Percentiles rank a stretch among this genome's conserved stretches.
Conservation (phyloP, 2,797 vertebrate genomes). For the Mareca penelope region DNA sequence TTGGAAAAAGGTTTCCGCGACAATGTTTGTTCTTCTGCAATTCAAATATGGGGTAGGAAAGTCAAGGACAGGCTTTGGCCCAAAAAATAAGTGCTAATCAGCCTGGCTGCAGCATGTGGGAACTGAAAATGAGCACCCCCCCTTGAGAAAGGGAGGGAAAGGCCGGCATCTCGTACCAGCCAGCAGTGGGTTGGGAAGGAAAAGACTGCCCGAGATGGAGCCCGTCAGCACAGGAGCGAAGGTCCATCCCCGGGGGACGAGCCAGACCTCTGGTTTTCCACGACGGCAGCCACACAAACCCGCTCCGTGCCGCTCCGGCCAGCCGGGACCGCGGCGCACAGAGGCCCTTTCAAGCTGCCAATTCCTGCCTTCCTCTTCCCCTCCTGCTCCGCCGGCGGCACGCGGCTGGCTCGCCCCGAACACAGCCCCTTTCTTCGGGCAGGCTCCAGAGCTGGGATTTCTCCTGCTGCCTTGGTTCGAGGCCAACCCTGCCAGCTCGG, state of each 20-base stretch:
- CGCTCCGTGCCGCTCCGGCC: fast-evolving
- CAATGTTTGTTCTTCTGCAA: background rate
- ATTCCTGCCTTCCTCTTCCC: background rate
- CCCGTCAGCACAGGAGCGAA: background rate
- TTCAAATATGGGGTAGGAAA: background rate
- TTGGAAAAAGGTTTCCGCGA: background rate
- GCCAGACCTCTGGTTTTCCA: background rate
- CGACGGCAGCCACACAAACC: fast-evolving
- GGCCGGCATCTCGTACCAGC: fast-evolving
- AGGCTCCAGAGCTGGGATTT: background rate
- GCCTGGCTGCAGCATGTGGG: background rate
- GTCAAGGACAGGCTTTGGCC: background rate
- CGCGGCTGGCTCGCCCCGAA: background rate
- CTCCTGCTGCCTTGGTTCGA: background rate
- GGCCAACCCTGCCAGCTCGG: background rate
- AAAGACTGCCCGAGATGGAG: background rate
- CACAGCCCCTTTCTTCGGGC: slow-evolving; percentile 10
- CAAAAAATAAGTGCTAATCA: background rate
- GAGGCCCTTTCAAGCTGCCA: background rate
- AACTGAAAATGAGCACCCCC: background rate
- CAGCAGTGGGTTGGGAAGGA: background rate
- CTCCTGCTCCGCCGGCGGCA: background rate
- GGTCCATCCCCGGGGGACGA: too few relatives aligned
- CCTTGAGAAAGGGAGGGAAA: background rate
- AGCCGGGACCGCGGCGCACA: background rate